Conservation (phyloP, 2,113 vertebrate species). For the Carassius auratus region DNA sequence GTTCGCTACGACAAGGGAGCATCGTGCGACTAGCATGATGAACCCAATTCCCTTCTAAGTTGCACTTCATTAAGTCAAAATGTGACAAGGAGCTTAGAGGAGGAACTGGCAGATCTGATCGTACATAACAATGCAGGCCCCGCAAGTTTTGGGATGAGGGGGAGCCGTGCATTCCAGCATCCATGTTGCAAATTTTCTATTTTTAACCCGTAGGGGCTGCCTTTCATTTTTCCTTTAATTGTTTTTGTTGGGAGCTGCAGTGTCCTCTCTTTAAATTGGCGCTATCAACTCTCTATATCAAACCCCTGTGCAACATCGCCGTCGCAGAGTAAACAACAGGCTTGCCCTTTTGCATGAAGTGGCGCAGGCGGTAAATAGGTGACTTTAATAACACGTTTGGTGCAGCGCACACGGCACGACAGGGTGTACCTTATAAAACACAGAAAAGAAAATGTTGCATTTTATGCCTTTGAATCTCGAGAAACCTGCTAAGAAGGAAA, state of each 20-base stretch:
- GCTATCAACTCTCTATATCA: constrained; percentile 80
- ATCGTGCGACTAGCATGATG: constrained; percentile 97
- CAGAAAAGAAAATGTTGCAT: constrained; percentile 47
- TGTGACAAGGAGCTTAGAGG: constrained; percentile 99
- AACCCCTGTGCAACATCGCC: constrained; percentile 73
- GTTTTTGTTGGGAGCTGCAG: constrained; percentile 80
- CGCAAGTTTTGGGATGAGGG: constrained; percentile 86
- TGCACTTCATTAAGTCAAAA: constrained; percentile 99
- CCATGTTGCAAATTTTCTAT: constrained; percentile 85
- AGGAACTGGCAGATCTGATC: constrained; percentile 99
- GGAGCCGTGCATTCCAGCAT: constrained; percentile 74
- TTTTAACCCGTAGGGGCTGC: constrained; percentile 82
- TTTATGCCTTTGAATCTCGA: constrained; percentile 63
- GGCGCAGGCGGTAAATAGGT: constrained; percentile 61
- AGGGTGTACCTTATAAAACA: constrained; percentile 29
- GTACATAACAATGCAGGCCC: constrained; percentile 95
- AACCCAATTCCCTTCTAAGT: constrained; percentile 99
- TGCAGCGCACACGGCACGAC: not conserved
- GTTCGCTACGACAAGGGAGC: constrained; percentile 99
- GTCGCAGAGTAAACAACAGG: constrained; percentile 77
- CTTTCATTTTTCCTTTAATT: constrained; percentile 86
- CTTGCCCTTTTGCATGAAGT: constrained; percentile 72
- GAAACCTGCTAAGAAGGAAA: constrained; percentile 68
- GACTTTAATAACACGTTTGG: constrained; percentile 52
- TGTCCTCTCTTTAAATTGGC: constrained; percentile 81